A percentile compares a stretch with the other conserved stretches of the same genome.
phyloP scores from a whole-genome alignment of 2,888 invertebrate genomes.

The Metacarcinus magister region DNA sequence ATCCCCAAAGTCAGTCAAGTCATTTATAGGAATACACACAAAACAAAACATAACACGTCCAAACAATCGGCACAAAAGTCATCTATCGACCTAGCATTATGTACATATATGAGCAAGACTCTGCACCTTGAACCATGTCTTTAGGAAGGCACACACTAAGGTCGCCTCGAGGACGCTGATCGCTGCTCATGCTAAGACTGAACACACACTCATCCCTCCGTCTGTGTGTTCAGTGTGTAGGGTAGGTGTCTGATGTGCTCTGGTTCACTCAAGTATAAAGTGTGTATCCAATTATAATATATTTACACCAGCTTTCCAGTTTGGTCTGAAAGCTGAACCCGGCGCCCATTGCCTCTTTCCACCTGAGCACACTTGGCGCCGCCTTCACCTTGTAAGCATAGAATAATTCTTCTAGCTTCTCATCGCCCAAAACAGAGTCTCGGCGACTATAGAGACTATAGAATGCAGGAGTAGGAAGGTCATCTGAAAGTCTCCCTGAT shows the following conservation, averaged over 20 bases:
- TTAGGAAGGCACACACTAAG: neutral
- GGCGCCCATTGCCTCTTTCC: neutral
- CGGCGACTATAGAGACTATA: neutral
- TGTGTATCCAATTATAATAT: neutral
- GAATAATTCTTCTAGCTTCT: neutral
- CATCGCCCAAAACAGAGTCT: neutral
- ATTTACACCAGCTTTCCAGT: slow-evolving; percentile 7
- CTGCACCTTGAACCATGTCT: neutral
- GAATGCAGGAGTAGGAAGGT: neutral
- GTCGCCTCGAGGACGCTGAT: neutral
- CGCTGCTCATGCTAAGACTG: too few relatives aligned
- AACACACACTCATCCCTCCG: neutral
- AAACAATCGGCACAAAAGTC: slow-evolving; percentile 27
- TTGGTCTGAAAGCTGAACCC: slow-evolving; percentile 9
- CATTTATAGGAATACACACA: neutral
- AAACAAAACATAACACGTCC: neutral
- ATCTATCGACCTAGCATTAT: neutral
- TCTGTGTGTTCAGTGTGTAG: neutral
- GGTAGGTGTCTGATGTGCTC: neutral
- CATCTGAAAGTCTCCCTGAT: neutral
- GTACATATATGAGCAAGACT: slow-evolving; percentile 31
- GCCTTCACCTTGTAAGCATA: slow-evolving; percentile 61
- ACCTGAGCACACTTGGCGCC: slow-evolving; percentile 58
- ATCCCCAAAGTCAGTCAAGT: neutral
- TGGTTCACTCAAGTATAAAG: neutral